A percentile compares a stretch with the other conserved stretches of the same genome.
These are phyloP conservation scores for Merodon equestris DNA, from an alignment of 2,888 invertebrate genomes.

Conservation along the genomic window DNA sequence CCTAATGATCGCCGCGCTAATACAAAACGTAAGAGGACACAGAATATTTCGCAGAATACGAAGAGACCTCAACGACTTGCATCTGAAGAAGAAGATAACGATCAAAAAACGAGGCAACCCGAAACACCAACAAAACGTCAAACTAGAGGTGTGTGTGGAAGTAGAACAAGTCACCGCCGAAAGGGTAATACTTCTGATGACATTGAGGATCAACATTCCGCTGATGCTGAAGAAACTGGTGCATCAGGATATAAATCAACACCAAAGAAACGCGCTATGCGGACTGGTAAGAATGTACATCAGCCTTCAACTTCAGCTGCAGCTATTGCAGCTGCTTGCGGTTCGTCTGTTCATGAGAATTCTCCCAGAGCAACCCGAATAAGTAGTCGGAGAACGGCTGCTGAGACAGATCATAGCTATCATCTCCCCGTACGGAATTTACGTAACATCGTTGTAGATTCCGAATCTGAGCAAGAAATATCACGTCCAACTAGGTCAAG, in stretches of 20 bases:
- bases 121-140: slow-evolving; percentile 15
- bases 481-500: slow-evolving; percentile 76
- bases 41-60: slow-evolving; percentile 42
- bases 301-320: slow-evolving; percentile 52
- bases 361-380: slow-evolving; percentile 74
- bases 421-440: slow-evolving; percentile 75
- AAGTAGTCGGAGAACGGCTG: slow-evolving; percentile 71
- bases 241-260: slow-evolving; percentile 66
- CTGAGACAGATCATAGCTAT: slow-evolving; percentile 78
- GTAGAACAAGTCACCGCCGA: slow-evolving; percentile 31
- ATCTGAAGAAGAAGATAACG: slow-evolving; percentile 72
- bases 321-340: slow-evolving; percentile 57
- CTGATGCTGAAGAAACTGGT: slow-evolving; percentile 38
- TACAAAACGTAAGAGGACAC: slow-evolving; percentile 54
- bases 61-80: slow-evolving; percentile 30
- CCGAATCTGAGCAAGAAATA: slow-evolving; percentile 75
- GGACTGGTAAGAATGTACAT: slow-evolving; percentile 69
- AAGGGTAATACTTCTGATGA: slow-evolving; percentile 52
- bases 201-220: slow-evolving; percentile 31
- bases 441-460: slow-evolving; percentile 73
- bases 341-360: slow-evolving; percentile 65
- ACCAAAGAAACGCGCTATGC: slow-evolving; percentile 72
- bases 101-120: slow-evolving; percentile 45
- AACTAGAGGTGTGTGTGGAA: slow-evolving; percentile 8
- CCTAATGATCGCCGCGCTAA: slow-evolving; percentile 76